Base-by-base conservation (phyloP, 2,888 invertebrate species). In the Drosophila anomelani region DNA sequence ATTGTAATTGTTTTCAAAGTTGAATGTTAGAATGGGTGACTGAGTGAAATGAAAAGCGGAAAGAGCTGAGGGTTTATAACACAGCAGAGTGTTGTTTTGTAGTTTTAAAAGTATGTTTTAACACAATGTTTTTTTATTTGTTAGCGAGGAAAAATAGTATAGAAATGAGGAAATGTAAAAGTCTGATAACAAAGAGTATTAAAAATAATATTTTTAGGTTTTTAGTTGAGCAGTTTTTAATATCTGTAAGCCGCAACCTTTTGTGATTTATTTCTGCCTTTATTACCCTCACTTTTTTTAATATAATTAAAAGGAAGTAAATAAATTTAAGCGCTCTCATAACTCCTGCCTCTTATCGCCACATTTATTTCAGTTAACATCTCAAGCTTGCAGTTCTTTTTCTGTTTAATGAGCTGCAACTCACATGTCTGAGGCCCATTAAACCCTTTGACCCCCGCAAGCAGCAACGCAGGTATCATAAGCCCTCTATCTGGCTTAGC, bases 381-480 rank as follows among this genome's bases (percentile, higher is more conserved):
- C 8, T 36, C 7, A 34, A 39, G 38, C 12, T 23, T 59, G 49
- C 29, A 49, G 41, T 64, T 47, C 38, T 26, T 49, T 57, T 32
- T 54, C 36, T 54, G 76, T 66, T 73, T 66, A 64, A 66, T 58
- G 72, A 60, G 80, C 79, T 72, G 88, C 61, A 68, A 57, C 72
- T 86, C 67, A 73, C 85, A 89, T 87, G 89, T 77, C 85, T 72
- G 69, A 23, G 41, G 54, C 66, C 72, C 88, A 85, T 85, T 85
- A 84, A 84, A 89, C 83, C 85, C 83, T 84, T 88, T 76, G 77
- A 59, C 72, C 57, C 46, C 70, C 57, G 47, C 41, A 46, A 13
- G 46, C 54, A 46, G 41, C 36, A 38, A 13, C 23, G 71, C 67
- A 57, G 58, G 56, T 88, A 83, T 88, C 86, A 60, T 54, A 38